Evolutionary conservation across 1,140 invertebrate genomes (phyloP).

Genomic region (Formica exsecta): DNA sequence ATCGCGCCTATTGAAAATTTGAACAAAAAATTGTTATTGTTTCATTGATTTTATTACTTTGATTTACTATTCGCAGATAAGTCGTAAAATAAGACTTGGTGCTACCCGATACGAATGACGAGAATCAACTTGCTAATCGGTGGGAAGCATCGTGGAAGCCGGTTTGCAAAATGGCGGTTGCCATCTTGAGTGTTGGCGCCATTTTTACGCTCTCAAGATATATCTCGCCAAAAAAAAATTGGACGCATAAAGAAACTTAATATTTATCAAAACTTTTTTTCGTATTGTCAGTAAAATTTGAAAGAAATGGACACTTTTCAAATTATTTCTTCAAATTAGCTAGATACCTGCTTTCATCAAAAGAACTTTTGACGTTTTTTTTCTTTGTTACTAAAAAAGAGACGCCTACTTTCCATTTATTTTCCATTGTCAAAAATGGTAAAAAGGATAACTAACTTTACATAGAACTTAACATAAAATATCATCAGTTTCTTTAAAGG

Average conservation of each 20-base stretch:
- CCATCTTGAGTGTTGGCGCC: slow-evolving; percentile 59
- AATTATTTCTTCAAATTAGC: not conserved
- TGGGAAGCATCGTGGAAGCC: slow-evolving; percentile 52
- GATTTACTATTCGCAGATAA: not conserved
- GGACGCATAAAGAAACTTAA: not conserved
- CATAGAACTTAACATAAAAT: not conserved
- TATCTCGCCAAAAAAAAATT: slow-evolving; percentile 14
- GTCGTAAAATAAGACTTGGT: not conserved
- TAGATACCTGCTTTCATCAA: not conserved
- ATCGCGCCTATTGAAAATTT: not conserved
- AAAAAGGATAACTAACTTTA: not conserved
- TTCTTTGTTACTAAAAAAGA: not conserved
- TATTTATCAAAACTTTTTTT: not conserved
- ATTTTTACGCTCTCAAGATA: slow-evolving; percentile 73
- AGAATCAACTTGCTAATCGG: slow-evolving; percentile 68
- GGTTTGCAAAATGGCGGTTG: slow-evolving; percentile 76
- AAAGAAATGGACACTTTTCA: not conserved
- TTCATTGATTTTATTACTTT: not conserved
- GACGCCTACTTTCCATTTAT: not conserved
- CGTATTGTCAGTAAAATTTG: not conserved
- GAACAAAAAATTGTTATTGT: no score
- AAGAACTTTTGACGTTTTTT: not conserved
- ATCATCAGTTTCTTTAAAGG: no score
- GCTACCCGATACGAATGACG: slow-evolving; percentile 23
- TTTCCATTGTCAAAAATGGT: not conserved